Evolutionary conservation across 2,888 invertebrate genomes (phyloP).

Genomic region (Megamerina dolium): DNA sequence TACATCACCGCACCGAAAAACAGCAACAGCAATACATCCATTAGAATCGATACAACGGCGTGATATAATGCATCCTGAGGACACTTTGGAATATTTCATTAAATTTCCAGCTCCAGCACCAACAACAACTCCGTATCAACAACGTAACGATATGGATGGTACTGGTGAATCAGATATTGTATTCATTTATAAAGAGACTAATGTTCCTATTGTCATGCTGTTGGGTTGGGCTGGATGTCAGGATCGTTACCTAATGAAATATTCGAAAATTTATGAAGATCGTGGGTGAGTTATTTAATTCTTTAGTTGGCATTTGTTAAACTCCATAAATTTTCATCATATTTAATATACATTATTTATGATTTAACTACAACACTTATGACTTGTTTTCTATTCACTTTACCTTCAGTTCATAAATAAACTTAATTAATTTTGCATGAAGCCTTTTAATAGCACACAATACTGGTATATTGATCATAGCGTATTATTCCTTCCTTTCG

Average conservation of each 20-base stretch:
- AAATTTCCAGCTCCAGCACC: slow-evolving; percentile 58
- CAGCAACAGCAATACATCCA: neutral
- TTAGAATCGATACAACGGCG: slow-evolving; percentile 4
- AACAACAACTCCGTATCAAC: slow-evolving; percentile 34
- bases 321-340: too few species aligned
- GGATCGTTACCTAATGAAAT: slow-evolving; percentile 71
- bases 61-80: slow-evolving; percentile 32
- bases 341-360: too few species aligned
- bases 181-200: slow-evolving; percentile 56
- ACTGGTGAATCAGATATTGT: slow-evolving; percentile 51
- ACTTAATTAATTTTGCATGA: too few species aligned
- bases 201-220: slow-evolving; percentile 64
- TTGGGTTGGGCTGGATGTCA: slow-evolving; percentile 77
- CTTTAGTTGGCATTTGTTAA: too few species aligned
- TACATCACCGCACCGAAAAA: neutral
- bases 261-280: slow-evolving; percentile 71
- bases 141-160: slow-evolving; percentile 43
- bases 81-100: slow-evolving; percentile 58
- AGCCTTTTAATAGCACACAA: too few species aligned
- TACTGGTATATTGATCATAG: too few species aligned
- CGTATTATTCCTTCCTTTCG: too few species aligned
- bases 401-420: too few species aligned
- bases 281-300: slow-evolving; percentile 57
- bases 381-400: too few species aligned
- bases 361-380: too few species aligned